These are phyloP conservation scores for Leistus spinibarbis DNA, from an alignment of 2,888 invertebrate species.

Conservation along the genomic window DNA sequence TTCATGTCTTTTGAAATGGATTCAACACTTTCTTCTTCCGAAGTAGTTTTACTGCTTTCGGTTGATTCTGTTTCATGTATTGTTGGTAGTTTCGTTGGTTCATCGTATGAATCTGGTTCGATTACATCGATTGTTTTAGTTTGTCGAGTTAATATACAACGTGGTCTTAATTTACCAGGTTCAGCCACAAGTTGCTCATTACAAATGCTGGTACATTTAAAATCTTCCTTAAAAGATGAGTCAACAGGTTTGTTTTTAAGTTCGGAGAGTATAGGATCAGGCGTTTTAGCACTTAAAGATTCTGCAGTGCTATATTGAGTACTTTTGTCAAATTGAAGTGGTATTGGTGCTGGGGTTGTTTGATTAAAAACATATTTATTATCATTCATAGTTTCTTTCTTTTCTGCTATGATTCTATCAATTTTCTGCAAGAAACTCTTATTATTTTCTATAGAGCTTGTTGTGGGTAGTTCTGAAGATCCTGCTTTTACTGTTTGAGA, in stretches of 20 bases:
- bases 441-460: neutral
- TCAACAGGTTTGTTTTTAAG: neutral
- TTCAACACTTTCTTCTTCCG: neutral
- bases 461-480: neutral
- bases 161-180: neutral
- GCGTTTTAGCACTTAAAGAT: neutral
- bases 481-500: neutral
- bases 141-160: neutral
- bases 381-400: neutral
- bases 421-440: neutral
- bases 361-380: neutral
- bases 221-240: neutral
- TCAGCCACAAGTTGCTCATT: neutral
- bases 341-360: neutral
- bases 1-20: neutral
- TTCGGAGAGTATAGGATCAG: neutral
- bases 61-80: neutral
- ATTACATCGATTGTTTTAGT: neutral
- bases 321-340: neutral
- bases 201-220: neutral
- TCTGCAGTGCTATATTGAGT: constrained; percentile 9
- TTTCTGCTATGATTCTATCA: neutral
- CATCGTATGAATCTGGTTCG: neutral
- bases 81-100: neutral
- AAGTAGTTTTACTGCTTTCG: neutral